A percentile compares a stretch with the other conserved stretches of the same genome.
phyloP scores from a whole-genome alignment of 2,113 vertebrate species.

The Eleginops maclovinus region DNA sequence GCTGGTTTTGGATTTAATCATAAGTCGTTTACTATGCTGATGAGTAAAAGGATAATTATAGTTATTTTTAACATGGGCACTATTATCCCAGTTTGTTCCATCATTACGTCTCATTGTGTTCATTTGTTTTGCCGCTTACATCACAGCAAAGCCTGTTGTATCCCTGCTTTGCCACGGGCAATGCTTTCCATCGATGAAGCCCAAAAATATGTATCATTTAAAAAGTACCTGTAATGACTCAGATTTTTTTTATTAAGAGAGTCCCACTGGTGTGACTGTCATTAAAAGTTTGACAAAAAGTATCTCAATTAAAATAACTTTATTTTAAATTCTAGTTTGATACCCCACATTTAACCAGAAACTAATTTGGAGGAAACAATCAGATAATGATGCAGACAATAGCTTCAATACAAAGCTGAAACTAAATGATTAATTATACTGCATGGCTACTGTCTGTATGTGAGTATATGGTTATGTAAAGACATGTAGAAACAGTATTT shows the following conservation, averaged over 20 bases:
- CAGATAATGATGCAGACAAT: background rate
- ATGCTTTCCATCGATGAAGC: background rate
- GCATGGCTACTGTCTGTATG: too few species aligned
- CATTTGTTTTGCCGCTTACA: background rate
- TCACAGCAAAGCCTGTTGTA: slow-evolving; percentile 25
- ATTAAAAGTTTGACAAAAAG: too few species aligned
- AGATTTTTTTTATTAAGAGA: background rate
- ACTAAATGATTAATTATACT: background rate
- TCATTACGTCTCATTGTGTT: slow-evolving; percentile 34
- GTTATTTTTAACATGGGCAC: slow-evolving; percentile 33
- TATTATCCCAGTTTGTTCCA: slow-evolving; percentile 34
- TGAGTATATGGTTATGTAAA: background rate
- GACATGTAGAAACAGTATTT: too few species aligned
- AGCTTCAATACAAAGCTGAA: background rate
- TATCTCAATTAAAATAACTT: background rate
- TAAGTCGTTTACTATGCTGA: slow-evolving; percentile 27
- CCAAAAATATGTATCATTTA: background rate
- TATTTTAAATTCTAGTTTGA: background rate
- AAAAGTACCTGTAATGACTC: background rate
- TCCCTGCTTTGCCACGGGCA: background rate
- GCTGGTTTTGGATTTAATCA: slow-evolving; percentile 17
- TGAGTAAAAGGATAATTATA: slow-evolving; percentile 42
- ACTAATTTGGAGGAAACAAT: too few species aligned
- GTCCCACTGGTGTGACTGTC: background rate
- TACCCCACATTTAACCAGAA: too few species aligned